Base-by-base conservation (phyloP, 2,888 invertebrate species). In the Lutraria lutraria region DNA sequence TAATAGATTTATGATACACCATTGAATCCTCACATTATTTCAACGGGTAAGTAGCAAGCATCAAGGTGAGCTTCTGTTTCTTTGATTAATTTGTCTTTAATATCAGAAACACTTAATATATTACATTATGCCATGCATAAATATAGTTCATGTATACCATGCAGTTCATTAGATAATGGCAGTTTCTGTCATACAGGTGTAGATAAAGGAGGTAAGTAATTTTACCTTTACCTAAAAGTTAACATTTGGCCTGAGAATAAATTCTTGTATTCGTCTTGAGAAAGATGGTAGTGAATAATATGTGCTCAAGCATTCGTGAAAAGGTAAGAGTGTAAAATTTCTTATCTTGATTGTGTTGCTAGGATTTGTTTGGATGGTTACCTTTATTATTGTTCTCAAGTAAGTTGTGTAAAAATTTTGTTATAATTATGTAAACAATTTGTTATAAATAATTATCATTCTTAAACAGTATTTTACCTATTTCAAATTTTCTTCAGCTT, bases 251-350 rank as follows among this genome's bases (percentile, higher is more conserved):
- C 63, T 43, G 43, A 43, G 8, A 43, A 25, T 13, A 68, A 10
- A 25, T 68, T 25, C 25, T 21, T 21, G 25, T 68, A 68, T n/a
- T 25, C 25, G 31, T 16, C 19, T 12, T 8, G 56, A 16, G 56
- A 56, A n/a, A 31, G 12, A 56, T 54, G 81, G 19, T 81, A 81
- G 81, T 81, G 81, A 81, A 81, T 81, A 81, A 53, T 81, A 52
- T 31, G 31, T 81, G 81, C 81, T 81, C 81, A 81, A 81, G 81
- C 81, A 81, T n/a, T 8, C n/a, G n/a, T 68, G 53, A 52, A 53
- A 34, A 3, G 53, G 81, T 54, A 56, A 79, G 8, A 81, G 81
- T 81, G 56, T 81, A 31, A 54, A 54, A 29, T 81, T 56, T 81
- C 25, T 54, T 54, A 25, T 25, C 12, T 68, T 68, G n/a, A 63